Evolutionary conservation across 2,797 vertebrate species (phyloP).

Genomic region (Microchirus variegatus): DNA sequence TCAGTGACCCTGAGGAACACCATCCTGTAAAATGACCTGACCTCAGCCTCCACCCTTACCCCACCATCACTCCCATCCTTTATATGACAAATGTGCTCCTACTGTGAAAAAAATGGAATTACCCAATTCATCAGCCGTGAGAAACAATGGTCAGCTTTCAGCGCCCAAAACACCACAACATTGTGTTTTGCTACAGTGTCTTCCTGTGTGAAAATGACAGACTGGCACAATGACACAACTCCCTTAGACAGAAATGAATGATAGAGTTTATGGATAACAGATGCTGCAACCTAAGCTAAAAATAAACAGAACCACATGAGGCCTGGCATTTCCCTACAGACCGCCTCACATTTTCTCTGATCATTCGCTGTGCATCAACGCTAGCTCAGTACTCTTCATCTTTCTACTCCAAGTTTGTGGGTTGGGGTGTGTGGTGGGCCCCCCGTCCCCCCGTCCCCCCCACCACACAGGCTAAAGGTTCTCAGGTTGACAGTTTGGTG

Average conservation of each 20-base stretch:
- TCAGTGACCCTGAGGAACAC: slow-evolving; percentile 60
- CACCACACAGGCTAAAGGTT: slow-evolving; percentile 65
- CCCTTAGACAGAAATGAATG: slow-evolving; percentile 52
- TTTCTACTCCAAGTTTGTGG: too few relatives aligned
- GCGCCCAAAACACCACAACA: slow-evolving; percentile 72
- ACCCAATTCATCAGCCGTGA: slow-evolving; percentile 61
- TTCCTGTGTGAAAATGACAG: slow-evolving; percentile 51
- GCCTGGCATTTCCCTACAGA: slow-evolving; percentile 46
- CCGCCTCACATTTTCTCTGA: slow-evolving; percentile 29
- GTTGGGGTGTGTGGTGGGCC: slow-evolving; percentile 38
- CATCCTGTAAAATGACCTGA: slow-evolving; percentile 58
- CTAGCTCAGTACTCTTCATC: too few relatives aligned
- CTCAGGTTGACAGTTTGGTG: slow-evolving; percentile 84
- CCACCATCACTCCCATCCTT: slow-evolving; percentile 29
- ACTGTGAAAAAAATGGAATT: slow-evolving; percentile 75
- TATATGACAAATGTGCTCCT: slow-evolving; percentile 59
- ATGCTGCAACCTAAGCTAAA: slow-evolving; percentile 67
- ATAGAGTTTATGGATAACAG: slow-evolving; percentile 68
- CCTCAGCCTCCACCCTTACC: slow-evolving; percentile 6
- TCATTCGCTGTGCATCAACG: slow-evolving; percentile 28
- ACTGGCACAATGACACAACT: slow-evolving; percentile 49
- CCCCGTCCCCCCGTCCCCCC: slow-evolving; percentile 51
- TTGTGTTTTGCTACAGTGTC: slow-evolving; percentile 70
- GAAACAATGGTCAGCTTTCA: slow-evolving; percentile 72
- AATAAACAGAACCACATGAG: slow-evolving; percentile 71